Evolutionary conservation across 2,888 invertebrate genomes (phyloP).

Genomic region (Pediacus dermestoides): DNA sequence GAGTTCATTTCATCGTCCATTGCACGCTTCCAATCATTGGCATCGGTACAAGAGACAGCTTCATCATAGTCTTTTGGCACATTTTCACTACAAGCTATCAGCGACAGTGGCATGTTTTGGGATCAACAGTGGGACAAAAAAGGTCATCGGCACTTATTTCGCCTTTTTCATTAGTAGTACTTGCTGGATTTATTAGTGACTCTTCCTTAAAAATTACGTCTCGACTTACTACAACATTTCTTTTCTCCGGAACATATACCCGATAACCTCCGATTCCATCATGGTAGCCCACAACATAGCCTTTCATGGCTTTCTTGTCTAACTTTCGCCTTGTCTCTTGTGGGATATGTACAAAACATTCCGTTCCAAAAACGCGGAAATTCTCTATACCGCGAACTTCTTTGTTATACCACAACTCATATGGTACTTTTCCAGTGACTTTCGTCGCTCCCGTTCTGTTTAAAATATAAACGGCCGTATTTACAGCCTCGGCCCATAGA

Average conservation of each 20-base stretch:
- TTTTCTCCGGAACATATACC: constrained; percentile 21
- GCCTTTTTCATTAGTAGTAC: too few species aligned
- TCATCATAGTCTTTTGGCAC: background rate
- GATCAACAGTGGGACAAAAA: too few species aligned
- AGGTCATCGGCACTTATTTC: too few species aligned
- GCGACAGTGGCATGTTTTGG: too few species aligned
- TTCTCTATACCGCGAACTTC: constrained; percentile 10
- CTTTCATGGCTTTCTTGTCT: constrained; percentile 21
- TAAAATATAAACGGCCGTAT: constrained; percentile 21
- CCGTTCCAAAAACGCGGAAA: constrained; percentile 25
- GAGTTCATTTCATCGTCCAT: background rate
- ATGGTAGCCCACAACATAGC: constrained; percentile 22
- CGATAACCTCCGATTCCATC: constrained; percentile 23
- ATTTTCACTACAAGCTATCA: too few species aligned
- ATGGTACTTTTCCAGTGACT: constrained; percentile 15
- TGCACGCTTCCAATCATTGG: background rate
- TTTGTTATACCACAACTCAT: constrained; percentile 16
- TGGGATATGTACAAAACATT: constrained; percentile 25
- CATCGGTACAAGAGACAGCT: background rate
- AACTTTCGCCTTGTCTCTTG: constrained; percentile 24
- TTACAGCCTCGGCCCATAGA: constrained; percentile 20
- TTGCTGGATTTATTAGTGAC: too few species aligned
- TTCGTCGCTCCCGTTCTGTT: constrained; percentile 20
- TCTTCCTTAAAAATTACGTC: constrained; percentile 24
- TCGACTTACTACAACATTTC: constrained; percentile 20